These are phyloP conservation scores for Siderastrea siderea DNA, from an alignment of 92 coral and sea anemone genomes.

Conservation along the genomic window DNA sequence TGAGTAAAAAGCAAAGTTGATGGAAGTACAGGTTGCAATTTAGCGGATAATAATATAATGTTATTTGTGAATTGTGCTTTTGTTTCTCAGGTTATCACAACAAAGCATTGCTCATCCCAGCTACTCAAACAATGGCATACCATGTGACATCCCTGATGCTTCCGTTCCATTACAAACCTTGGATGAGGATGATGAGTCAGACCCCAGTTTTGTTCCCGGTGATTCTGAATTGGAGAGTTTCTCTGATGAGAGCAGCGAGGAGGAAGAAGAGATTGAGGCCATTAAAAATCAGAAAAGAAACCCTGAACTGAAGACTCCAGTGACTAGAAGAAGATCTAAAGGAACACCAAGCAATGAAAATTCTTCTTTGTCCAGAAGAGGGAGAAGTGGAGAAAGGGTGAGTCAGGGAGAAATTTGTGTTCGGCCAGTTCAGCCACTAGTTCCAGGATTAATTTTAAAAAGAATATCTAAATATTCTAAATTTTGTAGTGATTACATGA, in stretches of 20 bases:
- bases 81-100: background rate
- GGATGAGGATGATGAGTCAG: slow-evolving; percentile 44
- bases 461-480: no score
- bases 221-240: slow-evolving; percentile 41
- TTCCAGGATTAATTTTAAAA: no score
- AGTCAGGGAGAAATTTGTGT: background rate
- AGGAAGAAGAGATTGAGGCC: background rate
- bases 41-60: background rate
- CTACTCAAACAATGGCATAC: background rate
- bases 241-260: slow-evolving; percentile 45
- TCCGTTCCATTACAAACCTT: background rate
- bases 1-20: no score
- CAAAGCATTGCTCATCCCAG: slow-evolving; percentile 21
- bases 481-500: no score
- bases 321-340: background rate
- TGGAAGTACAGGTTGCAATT: no score
- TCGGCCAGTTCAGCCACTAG: background rate
- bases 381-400: slow-evolving; percentile 12
- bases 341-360: background rate
- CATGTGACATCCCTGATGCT: slow-evolving; percentile 37
- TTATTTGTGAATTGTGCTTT: background rate
- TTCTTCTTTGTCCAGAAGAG: slow-evolving; percentile 12
- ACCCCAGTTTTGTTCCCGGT: slow-evolving; percentile 29
- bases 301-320: slow-evolving; percentile 21
- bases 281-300: background rate